phyloP scores from a whole-genome alignment of 2,113 vertebrate species.

The Parus major region DNA sequence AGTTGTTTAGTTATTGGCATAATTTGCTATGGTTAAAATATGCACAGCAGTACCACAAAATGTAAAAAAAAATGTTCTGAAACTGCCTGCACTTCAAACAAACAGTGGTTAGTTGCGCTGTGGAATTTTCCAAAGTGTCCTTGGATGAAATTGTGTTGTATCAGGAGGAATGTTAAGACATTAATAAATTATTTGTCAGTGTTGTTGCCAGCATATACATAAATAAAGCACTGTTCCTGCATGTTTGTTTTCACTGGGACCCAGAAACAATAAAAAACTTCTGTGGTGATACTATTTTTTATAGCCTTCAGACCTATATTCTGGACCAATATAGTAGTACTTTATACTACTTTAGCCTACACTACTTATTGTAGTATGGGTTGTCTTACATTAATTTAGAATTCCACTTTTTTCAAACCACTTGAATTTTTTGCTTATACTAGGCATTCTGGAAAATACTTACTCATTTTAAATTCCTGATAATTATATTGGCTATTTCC shows the following conservation, averaged over 20 bases:
- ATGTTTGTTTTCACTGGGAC: neutral
- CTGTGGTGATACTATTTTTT: neutral
- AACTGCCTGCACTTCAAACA: neutral
- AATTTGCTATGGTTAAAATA: neutral
- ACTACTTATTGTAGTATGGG: neutral
- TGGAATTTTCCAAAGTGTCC: neutral
- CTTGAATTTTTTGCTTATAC: neutral
- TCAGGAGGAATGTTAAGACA: neutral
- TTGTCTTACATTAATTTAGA: neutral
- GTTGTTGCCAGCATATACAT: neutral
- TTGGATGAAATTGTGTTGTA: neutral
- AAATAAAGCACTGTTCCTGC: neutral
- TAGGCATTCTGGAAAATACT: neutral
- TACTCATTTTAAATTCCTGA: neutral
- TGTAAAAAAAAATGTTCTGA: neutral
- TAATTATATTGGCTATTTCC: neutral
- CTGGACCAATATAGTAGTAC: neutral
- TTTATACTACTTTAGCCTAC: neutral
- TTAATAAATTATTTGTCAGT: neutral
- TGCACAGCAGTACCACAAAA: neutral
- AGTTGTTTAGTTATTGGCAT: neutral
- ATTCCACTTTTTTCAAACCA: neutral
- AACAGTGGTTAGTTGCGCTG: neutral
- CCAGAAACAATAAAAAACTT: neutral
- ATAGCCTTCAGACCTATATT: neutral